phyloP scores from a whole-genome alignment of 1,140 invertebrate genomes.

The Hyles euphorbiae region DNA sequence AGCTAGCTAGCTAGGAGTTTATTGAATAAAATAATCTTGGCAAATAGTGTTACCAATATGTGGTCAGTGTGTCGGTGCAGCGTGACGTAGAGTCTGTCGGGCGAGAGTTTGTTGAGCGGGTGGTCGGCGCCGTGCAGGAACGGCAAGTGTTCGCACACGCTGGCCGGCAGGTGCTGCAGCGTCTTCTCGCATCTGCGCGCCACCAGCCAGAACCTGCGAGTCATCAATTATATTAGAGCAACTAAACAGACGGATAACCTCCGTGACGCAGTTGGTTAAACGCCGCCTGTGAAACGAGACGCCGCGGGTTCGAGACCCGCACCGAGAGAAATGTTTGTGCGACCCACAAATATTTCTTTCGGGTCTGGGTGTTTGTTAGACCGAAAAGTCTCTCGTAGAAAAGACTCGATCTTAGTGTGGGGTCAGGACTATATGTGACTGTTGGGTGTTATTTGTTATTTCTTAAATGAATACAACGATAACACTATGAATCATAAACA shows the following conservation, averaged over 20 bases:
- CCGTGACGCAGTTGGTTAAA: too few relatives aligned
- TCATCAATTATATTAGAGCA: not conserved
- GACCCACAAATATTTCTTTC: too few relatives aligned
- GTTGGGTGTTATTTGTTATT: too few relatives aligned
- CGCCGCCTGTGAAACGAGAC: too few relatives aligned
- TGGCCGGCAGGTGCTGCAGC: slow-evolving; percentile 93
- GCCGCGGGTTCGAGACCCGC: too few relatives aligned
- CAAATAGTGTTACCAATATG: slow-evolving; percentile 79
- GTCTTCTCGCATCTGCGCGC: slow-evolving; percentile 95
- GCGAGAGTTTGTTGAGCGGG: slow-evolving; percentile 84
- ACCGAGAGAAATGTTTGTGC: too few relatives aligned
- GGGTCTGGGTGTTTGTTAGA: too few relatives aligned
- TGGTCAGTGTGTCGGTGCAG: slow-evolving; percentile 92
- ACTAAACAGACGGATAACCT: not conserved
- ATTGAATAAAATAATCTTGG: too few relatives aligned
- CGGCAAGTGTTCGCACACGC: slow-evolving; percentile 89
- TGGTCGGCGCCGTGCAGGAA: slow-evolving; percentile 87
- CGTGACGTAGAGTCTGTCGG: slow-evolving; percentile 89
- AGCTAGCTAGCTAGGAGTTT: too few relatives aligned
- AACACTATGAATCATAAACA: not conserved
- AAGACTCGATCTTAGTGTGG: too few relatives aligned
- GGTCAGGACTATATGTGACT: too few relatives aligned
- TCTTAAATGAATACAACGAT: not conserved
- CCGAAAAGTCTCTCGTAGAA: too few relatives aligned
- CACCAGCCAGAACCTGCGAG: slow-evolving; percentile 89